Percentiles rank a stretch among this genome's conserved stretches.
phyloP scores from a whole-genome alignment of 2,113 vertebrate genomes.

The Elephantulus edwardii region DNA sequence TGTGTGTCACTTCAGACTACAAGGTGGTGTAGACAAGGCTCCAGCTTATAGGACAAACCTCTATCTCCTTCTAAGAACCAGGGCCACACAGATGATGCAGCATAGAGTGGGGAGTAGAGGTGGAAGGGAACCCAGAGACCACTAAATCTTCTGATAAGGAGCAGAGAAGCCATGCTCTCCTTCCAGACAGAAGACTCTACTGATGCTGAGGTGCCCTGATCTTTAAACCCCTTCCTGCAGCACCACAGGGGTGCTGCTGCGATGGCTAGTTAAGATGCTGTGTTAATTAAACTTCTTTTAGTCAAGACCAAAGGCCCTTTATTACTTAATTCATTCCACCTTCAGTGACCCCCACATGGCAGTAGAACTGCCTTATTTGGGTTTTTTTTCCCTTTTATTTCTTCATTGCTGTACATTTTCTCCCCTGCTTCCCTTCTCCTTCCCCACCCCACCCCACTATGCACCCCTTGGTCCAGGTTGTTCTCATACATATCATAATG shows the following conservation, averaged over 20 bases:
- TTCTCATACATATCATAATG: no score
- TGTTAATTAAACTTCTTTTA: neutral
- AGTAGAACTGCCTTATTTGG: no score
- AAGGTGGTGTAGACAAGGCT: neutral
- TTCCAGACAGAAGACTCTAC: neutral
- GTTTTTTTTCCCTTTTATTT: no score
- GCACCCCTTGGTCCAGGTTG: no score
- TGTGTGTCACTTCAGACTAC: neutral
- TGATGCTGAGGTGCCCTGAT: neutral
- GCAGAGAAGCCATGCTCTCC: neutral
- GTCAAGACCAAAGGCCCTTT: neutral
- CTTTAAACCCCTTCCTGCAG: neutral
- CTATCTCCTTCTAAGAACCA: neutral
- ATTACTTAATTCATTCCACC: no score
- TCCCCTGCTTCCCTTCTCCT: no score
- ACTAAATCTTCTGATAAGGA: neutral
- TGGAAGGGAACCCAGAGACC: neutral
- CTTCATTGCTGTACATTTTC: no score
- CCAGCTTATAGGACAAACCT: neutral
- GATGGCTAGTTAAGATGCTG: neutral
- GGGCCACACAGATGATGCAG: neutral
- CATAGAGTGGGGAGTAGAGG: neutral
- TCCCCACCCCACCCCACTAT: no score
- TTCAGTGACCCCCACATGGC: no score
- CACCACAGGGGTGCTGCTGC: no score